Conservation (phyloP, 2,797 vertebrate species). For the Acrocephalus scirpaceus region DNA sequence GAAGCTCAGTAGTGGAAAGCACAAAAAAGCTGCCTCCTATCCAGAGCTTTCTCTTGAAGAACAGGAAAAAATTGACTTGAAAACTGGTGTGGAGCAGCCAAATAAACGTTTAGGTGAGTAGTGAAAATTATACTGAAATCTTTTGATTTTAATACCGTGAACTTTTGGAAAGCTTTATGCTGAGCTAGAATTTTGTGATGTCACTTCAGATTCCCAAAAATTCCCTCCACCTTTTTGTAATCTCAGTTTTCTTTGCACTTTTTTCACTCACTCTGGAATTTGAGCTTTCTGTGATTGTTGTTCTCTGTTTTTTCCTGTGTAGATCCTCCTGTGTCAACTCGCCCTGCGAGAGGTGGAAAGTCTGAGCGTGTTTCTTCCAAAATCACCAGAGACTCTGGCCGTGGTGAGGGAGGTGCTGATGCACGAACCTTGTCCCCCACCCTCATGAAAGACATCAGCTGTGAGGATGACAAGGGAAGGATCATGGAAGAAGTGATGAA, state of each 20-base stretch:
- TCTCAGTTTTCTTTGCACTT: background rate
- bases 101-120: slow-evolving; percentile 73
- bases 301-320: background rate
- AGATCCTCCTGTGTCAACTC: slow-evolving; percentile 74
- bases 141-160: background rate
- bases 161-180: background rate
- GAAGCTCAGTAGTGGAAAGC: slow-evolving; percentile 65
- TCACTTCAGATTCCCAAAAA: background rate
- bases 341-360: slow-evolving; percentile 79
- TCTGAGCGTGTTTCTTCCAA: slow-evolving; percentile 68
- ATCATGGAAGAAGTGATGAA: slow-evolving; percentile 97
- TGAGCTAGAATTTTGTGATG: background rate
- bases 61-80: slow-evolving; percentile 80
- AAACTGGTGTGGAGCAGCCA: slow-evolving; percentile 64
- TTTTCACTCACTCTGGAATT: background rate
- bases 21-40: slow-evolving; percentile 73
- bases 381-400: slow-evolving; percentile 79
- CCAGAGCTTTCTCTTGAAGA: slow-evolving; percentile 80
- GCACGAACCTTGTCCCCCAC: slow-evolving; percentile 73
- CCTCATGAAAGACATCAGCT: slow-evolving; percentile 77
- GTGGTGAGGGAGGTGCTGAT: slow-evolving; percentile 46
- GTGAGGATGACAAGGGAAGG: slow-evolving; percentile 93
- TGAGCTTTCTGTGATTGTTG: background rate
- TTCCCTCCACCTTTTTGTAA: background rate
- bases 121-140: background rate